Base-by-base conservation (phyloP, 2,888 invertebrate species). In the Cactoblastis cactorum region DNA sequence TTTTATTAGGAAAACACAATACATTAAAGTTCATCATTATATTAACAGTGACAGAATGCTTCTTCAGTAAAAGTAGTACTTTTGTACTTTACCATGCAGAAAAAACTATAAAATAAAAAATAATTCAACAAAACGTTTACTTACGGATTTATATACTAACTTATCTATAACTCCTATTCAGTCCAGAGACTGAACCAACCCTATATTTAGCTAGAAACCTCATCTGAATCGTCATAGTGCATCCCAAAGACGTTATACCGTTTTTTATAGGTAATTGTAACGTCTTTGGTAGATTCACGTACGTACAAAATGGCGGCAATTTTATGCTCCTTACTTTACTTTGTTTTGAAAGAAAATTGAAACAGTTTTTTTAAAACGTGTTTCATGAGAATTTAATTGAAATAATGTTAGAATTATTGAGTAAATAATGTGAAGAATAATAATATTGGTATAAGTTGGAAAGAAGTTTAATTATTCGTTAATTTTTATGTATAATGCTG, bases 1-100 rank as follows among this genome's bases (percentile, higher is more conserved):
- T 74, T 86, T 83, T 85, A 87, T 86, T 85, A 87, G 77, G 82
- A 84, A 86, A 86, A 87, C 85, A 84, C 85, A 83, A 80, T 86
- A 81, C 84, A 81, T 81, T 77, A 80, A 80, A 82, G 59, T 80
- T 78, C 67, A 81, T 81, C 65, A 79, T 76, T 78, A 82, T 79
- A 86, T 81, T 84, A 84, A 77, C 71, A 81, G 73, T 79, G 71
- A 78, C 67, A 75, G 73, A n/a, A n/a, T n/a, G n/a, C n/a, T n/a
- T n/a, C 74, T 72, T 74, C 75, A 64, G 69, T 70, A 61, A 73
- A 71, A 9, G 63, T 67, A 72, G 84, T 83, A 83, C 83, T 56
- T 74, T 77, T 86, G 84, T 86, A 85, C 85, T 80, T 67, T 75
- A 74, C 70, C 72, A 78, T 80, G 77, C 81, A 78, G 75, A 77